These are phyloP conservation scores for Megalops cyprinoides DNA, from an alignment of 2,797 vertebrate genomes.

Conservation along the genomic window DNA sequence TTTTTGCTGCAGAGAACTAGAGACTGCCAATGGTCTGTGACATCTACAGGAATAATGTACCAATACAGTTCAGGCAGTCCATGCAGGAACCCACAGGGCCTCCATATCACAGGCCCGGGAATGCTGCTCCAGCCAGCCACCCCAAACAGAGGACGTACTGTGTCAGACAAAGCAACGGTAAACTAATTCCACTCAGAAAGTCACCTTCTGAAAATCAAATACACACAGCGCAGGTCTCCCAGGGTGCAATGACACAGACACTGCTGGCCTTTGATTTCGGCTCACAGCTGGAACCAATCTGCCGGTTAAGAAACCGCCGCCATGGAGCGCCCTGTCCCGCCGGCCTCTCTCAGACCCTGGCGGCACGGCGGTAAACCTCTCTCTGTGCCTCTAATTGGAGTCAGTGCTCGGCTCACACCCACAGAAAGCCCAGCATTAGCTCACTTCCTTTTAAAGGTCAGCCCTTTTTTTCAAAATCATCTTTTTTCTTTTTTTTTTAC, in stretches of 20 bases:
- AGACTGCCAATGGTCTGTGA: background rate
- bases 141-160: background rate
- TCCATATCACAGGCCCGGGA: background rate
- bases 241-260: background rate
- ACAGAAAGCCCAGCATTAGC: slow-evolving; percentile 51
- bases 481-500: background rate
- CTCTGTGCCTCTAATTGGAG: slow-evolving; percentile 67
- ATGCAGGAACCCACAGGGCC: background rate
- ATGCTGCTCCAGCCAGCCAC: background rate
- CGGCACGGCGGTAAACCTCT: slow-evolving; percentile 46
- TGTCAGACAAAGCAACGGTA: background rate
- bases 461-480: slow-evolving; percentile 16
- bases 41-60: no score
- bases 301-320: background rate
- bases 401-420: slow-evolving; percentile 54
- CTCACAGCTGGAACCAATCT: background rate
- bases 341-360: background rate
- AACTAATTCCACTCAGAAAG: background rate
- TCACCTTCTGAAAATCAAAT: background rate
- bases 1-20: no score
- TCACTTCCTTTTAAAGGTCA: slow-evolving; percentile 73
- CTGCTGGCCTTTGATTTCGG: background rate
- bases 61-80: background rate
- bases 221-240: background rate
- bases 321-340: background rate